Evolutionary conservation across 2,888 invertebrate genomes (phyloP).

Genomic region (Esperia sulphurella): DNA sequence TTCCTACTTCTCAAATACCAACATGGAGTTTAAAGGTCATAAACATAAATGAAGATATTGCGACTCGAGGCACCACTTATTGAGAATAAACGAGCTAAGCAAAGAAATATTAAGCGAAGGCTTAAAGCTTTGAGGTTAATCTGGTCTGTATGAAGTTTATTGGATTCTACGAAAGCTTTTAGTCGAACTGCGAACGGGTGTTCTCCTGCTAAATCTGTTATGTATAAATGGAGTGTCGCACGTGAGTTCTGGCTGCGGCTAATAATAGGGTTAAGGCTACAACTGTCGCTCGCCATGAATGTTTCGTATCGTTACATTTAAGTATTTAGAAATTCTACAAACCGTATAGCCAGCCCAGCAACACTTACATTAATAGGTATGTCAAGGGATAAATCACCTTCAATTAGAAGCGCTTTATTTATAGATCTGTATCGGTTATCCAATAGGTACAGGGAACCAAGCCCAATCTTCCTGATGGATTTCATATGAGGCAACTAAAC

Average conservation of each 20-base stretch:
- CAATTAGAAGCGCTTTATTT: background rate
- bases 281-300: conserved; percentile 19
- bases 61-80: background rate
- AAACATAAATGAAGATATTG: too few species aligned
- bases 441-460: background rate
- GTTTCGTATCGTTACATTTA: conserved; percentile 14
- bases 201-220: conserved; percentile 29
- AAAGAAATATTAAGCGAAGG: background rate
- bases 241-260: conserved; percentile 19
- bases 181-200: conserved; percentile 33
- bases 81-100: background rate
- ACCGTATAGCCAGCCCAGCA: too few species aligned
- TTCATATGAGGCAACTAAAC: too few species aligned
- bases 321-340: too few species aligned
- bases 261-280: conserved; percentile 14
- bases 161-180: conserved; percentile 50
- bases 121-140: background rate
- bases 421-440: background rate
- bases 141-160: conserved; percentile 29
- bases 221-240: conserved; percentile 36
- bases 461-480: too few species aligned
- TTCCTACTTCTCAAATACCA: too few species aligned
- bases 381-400: conserved; percentile 1
- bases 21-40: too few species aligned
- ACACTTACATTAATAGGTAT: background rate